Conservation (phyloP, 2,797 vertebrate species). For the Menidia menidia region DNA sequence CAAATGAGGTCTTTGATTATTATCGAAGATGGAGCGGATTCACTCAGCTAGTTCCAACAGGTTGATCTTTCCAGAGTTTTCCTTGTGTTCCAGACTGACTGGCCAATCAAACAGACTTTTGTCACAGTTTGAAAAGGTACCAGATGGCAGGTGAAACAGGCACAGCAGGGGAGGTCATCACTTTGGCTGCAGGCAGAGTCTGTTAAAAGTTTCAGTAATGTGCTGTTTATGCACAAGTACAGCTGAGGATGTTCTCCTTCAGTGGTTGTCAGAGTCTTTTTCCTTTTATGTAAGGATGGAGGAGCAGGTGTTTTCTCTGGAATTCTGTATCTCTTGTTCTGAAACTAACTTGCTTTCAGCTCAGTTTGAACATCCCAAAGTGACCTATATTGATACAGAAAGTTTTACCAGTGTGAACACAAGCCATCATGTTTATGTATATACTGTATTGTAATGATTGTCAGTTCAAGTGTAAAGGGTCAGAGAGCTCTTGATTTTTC, state of each 20-base stretch:
- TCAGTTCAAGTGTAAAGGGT: not conserved
- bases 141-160: slow-evolving; percentile 69
- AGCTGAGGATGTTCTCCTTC: slow-evolving; percentile 61
- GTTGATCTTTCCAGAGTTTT: slow-evolving; percentile 44
- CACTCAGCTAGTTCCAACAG: slow-evolving; percentile 15
- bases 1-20: slow-evolving; percentile 19
- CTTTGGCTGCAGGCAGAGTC: slow-evolving; percentile 68
- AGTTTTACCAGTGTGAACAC: too few relatives aligned
- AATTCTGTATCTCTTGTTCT: slow-evolving; percentile 15
- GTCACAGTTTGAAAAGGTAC: slow-evolving; percentile 62
- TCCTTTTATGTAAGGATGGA: slow-evolving; percentile 29
- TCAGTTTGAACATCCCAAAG: not conserved
- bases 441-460: not conserved
- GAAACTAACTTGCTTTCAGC: slow-evolving; percentile 9
- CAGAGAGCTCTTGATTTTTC: not conserved
- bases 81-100: slow-evolving; percentile 40
- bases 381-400: not conserved
- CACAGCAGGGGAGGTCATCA: slow-evolving; percentile 71
- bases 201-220: slow-evolving; percentile 73
- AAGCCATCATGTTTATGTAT: not conserved
- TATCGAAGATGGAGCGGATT: slow-evolving; percentile 25
- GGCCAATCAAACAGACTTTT: slow-evolving; percentile 65
- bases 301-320: slow-evolving; percentile 32
- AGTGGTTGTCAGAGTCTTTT: slow-evolving; percentile 36
- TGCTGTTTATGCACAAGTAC: slow-evolving; percentile 70